These are phyloP conservation scores for Punctoribates punctum DNA, from an alignment of 2,888 invertebrate genomes.

Conservation along the genomic window DNA sequence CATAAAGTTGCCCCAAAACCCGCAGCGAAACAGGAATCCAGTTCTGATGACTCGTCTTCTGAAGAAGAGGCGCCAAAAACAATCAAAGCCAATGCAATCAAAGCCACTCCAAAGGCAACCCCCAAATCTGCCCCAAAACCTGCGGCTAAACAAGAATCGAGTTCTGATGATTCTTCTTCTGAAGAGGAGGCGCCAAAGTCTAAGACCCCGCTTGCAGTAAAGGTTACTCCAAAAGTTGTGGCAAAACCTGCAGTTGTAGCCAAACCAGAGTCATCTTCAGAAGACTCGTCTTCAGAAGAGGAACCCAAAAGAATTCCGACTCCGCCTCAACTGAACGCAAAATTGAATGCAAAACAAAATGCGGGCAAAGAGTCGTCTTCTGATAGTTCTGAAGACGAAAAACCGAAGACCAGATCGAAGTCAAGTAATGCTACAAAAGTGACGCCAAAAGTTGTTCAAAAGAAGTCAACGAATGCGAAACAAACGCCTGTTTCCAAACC, in stretches of 20 bases:
- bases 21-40: constrained; percentile 44
- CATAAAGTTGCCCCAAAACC: neutral
- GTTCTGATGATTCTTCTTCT: constrained; percentile 50
- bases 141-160: constrained; percentile 15
- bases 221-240: neutral
- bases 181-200: constrained; percentile 50
- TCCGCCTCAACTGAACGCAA: constrained; percentile 3
- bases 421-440: constrained; percentile 43
- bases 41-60: constrained; percentile 42
- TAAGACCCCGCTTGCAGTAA: constrained; percentile 44
- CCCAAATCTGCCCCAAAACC: neutral
- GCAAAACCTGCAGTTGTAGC: neutral
- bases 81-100: no score
- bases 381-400: constrained; percentile 51
- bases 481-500: constrained; percentile 40
- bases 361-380: constrained; percentile 49
- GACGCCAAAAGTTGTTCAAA: constrained; percentile 43
- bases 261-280: constrained; percentile 23
- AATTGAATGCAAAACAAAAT: no score
- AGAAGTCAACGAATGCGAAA: neutral
- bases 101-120: neutral
- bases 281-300: constrained; percentile 50
- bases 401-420: constrained; percentile 9
- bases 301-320: constrained; percentile 23
- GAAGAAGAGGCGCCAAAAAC: neutral